Base-by-base conservation (phyloP, 2,113 vertebrate genomes). In the Phaethornis superciliosus region DNA sequence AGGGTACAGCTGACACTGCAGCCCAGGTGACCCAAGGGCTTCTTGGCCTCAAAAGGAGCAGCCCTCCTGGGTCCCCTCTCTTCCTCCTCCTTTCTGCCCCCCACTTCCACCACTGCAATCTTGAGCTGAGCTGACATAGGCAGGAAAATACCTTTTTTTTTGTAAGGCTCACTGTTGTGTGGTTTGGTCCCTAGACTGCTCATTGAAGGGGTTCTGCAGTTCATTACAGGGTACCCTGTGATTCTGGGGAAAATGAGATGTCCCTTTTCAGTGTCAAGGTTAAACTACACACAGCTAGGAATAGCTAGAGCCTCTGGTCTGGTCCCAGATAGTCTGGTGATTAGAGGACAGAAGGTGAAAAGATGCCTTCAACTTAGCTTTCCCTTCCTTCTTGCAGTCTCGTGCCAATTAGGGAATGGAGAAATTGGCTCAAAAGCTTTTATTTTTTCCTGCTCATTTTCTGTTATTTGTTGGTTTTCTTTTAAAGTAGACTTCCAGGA, bases 391-490 rank as follows among this genome's bases (percentile, higher is more conserved):
- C 72, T 85, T 9, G 0, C 13, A 74, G 19, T 44, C 60, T 75
- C 35, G 19, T 0, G 12, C 93, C 95, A 94, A 93, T 37, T 65
- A 74, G 62, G 40, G 85, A 76, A 95, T 24, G 58, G 62, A 87
- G 81, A 85, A 88, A 51, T 81, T 94, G 90, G 76, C 82, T 88
- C 15, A 1, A 54, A 81, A 26, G 4, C 24, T 51, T 91, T 89
- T 91, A 81, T 86, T 91, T 96, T 95, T 95, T 93, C 91, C 69
- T 91, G 60, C 30, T 91, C 60, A 1, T 65, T 95, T 95, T 81
- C 79, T 93, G 44, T 65, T 95, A 69, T 88, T 96, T 96, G 83
- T 92, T 95, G 77, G 60, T 94, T 90, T 82, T 85, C 64, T 81
- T 95, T 93, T 93, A 78, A 96, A 95, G 85, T 32, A 95, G 75